Evolutionary conservation across 2,797 vertebrate species (phyloP), one percentile per base, ranked within the genome.

Genomic region (Darevskia mixta): DNA sequence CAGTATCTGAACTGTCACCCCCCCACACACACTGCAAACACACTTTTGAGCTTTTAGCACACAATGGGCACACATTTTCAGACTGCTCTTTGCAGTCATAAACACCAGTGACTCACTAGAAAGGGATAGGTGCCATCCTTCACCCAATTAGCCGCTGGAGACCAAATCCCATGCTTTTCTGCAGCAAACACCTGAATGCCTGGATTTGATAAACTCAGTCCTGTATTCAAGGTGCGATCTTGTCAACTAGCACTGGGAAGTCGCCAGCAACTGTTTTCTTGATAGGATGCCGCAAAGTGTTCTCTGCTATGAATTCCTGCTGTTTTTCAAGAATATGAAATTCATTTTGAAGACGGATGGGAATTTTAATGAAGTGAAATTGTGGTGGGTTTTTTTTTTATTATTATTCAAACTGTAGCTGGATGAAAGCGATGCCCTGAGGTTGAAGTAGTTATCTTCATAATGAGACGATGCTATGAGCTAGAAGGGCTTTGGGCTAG

Each of bases 391-490:
- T 61, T 89, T 92, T 49, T 45, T 82, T 86, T 41, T 41, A 38
- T 38, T 38, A 38, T 55, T 15, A 89, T 90, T 89, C 84, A 64
- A 93, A 77, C 23, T 86, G 76, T 71, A 83, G 79, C 92, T 78
- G 55, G 88, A 82, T 72, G 67, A 77, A 43, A 78, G 86, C 13
- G 43, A 78, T 77, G 83, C 86, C 89, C 94, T n/a, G 79, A 86
- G 91, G 94, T 93, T 66, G 87, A 64, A 88, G 81, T 75, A 87
- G 85, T 92, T 94, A 86, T 89, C 85, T 94, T 93, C 83, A 90
- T 90, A 94, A 61, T 91, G 92, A 94, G 93, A 92, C 90, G 93
- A 92, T 88, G 93, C 91, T 91, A 0, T 1, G 83, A 92, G 94
- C 94, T 93, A 93, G 91, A 93, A 93, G 82, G 90, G 92, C 93